Base-by-base conservation (phyloP, 2,888 invertebrate genomes). In the Drosophila mulleri region DNA sequence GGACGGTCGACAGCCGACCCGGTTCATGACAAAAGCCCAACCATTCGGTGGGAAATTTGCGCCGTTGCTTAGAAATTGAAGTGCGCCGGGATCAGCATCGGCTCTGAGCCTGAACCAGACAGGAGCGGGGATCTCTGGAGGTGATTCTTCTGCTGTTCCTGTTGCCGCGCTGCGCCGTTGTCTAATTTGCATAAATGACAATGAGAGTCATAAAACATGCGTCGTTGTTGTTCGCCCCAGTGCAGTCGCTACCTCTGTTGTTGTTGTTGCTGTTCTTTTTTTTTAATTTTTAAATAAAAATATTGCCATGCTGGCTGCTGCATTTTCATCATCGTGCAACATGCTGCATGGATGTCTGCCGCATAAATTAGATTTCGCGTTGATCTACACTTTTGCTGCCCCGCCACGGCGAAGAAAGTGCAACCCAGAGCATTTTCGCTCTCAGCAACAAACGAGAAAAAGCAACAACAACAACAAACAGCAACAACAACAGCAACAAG, bases 201-300 rank as follows among this genome's bases (percentile, higher is more conserved):
- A 90, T 90, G 89, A 82, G 85, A 88, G 87, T 90, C 90, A 90
- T 89, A 90, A 90, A 87, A 90, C 90, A 90, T 90, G 87, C 89
- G 89, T 89, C 82, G 84, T 82, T 83, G 82, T 85, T 85, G 86
- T 85, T 81, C 74, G 63, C 44, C 69, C 63, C 76, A 56, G 4
- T 61, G 47, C 57, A 23, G 42, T 63, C 53, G 67, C 62, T 65
- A 64, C 74, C 52, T 57, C 69, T 18, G 14, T 47, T 47, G 58
- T 42, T 47, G 52, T 14, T 58, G 14, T 37, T 69, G 26, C 1
- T 26, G 26, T 16, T n/a, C 12, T 18, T 32, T 50, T 50, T 37
- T 44, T 63, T 56, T 50, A 75, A 64, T 75, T 65, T 79, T 77
- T 75, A 75, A 78, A 80, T 78, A 80, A 80, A 80, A 75, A 80